A percentile compares a stretch with the other conserved stretches of the same genome.
Evolutionary conservation across 2,888 invertebrate species (phyloP).

Genomic region (Gastracanthus pulcherrimus): DNA sequence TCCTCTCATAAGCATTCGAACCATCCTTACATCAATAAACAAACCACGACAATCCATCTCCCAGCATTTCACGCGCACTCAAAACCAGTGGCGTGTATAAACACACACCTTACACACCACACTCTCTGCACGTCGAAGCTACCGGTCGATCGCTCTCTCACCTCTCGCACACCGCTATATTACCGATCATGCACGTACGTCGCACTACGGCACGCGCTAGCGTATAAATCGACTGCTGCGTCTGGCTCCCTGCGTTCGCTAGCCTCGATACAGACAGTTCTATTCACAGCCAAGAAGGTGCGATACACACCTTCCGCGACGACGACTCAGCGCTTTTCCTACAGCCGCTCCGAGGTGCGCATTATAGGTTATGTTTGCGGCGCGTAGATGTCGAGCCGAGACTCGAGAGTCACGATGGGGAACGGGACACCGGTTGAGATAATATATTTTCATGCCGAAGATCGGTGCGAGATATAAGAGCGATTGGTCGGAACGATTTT

Average conservation of each 20-base stretch:
- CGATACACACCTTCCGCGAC: background rate
- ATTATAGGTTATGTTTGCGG: no score
- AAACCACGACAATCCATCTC: no score
- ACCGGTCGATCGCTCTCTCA: no score
- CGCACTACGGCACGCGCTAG: background rate
- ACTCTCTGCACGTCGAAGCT: background rate
- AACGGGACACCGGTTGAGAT: background rate
- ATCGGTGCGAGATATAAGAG: background rate
- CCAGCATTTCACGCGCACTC: background rate
- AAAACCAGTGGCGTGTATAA: conserved; percentile 6
- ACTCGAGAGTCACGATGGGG: background rate
- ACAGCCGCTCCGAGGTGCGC: no score
- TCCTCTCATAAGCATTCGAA: background rate
- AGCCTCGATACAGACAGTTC: conserved; percentile 1
- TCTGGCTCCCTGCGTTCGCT: background rate
- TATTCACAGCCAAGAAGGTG: background rate
- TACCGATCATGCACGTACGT: conserved; percentile 3
- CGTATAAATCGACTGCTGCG: conserved; percentile 20
- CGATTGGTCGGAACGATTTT: background rate
- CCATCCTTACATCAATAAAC: background rate
- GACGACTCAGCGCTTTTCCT: conserved; percentile 37
- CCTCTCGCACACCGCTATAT: background rate
- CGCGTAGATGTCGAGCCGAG: no score
- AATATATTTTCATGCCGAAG: background rate
- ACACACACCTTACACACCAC: background rate